Evolutionary conservation across 37 sponge, comb jelly and placozoan genomes (phyloP).

Genomic region (Crambe crambe): DNA sequence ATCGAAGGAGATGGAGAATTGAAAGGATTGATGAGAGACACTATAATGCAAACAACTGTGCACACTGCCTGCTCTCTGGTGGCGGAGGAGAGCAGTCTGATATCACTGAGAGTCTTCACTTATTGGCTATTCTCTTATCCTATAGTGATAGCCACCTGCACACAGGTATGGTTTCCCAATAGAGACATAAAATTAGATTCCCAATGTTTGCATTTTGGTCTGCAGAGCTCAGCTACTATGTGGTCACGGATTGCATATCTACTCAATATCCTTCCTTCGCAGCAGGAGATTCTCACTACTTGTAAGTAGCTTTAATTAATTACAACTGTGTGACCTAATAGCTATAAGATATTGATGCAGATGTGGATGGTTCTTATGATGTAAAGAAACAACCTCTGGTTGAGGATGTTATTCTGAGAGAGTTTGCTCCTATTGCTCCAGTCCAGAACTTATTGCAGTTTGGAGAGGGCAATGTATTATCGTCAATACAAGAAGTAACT

Average conservation of each 20-base stretch:
- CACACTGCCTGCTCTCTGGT: constrained; percentile 37
- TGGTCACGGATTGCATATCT: constrained; percentile 87
- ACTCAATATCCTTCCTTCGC: constrained; percentile 82
- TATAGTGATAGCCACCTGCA: constrained; percentile 74
- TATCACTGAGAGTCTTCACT: constrained; percentile 48
- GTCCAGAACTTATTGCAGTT: constrained; percentile 25
- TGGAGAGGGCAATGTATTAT: neutral
- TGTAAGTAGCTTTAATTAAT: neutral
- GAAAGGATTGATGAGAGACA: constrained; percentile 2
- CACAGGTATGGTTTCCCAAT: constrained; percentile 49
- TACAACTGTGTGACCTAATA: neutral
- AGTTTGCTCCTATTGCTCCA: constrained; percentile 67
- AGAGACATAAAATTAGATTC: neutral
- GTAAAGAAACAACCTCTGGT: constrained; percentile 23
- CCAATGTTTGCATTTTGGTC: neutral
- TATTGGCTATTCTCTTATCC: constrained; percentile 82
- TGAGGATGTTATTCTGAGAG: constrained; percentile 66
- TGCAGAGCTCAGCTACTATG: constrained; percentile 57
- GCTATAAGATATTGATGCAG: neutral
- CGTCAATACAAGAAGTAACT: neutral
- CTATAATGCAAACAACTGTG: constrained; percentile 20
- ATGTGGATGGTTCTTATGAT: neutral
- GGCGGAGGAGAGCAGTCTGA: constrained; percentile 49
- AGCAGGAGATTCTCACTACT: constrained; percentile 8
- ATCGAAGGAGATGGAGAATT: neutral